A percentile compares a stretch with the other conserved stretches of the same genome.
These are phyloP conservation scores for Serranus cabrilla DNA, from an alignment of 2,797 vertebrate species.

Conservation along the genomic window DNA sequence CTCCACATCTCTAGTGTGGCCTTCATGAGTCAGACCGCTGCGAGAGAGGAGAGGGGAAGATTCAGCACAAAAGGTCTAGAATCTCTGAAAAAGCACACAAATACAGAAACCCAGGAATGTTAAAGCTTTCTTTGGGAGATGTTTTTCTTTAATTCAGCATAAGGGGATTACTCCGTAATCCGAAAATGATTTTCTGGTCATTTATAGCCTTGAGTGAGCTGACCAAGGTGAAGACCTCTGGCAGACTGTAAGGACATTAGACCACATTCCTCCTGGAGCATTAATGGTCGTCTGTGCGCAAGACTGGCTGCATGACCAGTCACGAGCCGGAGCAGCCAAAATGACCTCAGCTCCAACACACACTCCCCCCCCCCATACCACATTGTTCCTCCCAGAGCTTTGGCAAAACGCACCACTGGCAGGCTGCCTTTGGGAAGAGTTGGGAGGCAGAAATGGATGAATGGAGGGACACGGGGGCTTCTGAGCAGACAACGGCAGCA, in stretches of 20 bases:
- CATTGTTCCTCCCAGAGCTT: conserved; percentile 74
- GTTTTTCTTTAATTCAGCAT: conserved; percentile 5
- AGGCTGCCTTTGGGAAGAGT: conserved; percentile 79
- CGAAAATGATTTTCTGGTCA: conserved; percentile 50
- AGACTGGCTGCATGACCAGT: conserved; percentile 85
- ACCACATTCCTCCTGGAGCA: conserved; percentile 76
- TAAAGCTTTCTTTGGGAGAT: conserved; percentile 1
- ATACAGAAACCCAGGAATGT: conserved; percentile 6
- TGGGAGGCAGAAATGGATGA: conserved; percentile 81
- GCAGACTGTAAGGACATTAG: conserved; percentile 59
- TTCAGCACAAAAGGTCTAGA: not conserved
- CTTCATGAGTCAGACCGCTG: conserved; percentile 95
- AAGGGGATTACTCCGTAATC: conserved; percentile 41
- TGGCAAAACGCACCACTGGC: conserved; percentile 81
- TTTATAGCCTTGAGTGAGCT: conserved; percentile 46
- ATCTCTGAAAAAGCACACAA: not conserved
- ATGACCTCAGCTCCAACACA: conserved; percentile 75
- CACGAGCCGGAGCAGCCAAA: conserved; percentile 81
- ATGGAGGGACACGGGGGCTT: conserved; percentile 81
- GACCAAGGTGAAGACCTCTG: conserved; percentile 67
- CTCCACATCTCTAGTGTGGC: conserved; percentile 95
- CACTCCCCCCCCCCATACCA: conserved; percentile 46
- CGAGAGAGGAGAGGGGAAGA: conserved; percentile 18
- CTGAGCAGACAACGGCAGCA: conserved; percentile 82
- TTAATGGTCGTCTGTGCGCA: conserved; percentile 67